These are phyloP conservation scores for Phodopus roborovskii DNA, from an alignment of 2,113 vertebrate species.

Conservation along the genomic window DNA sequence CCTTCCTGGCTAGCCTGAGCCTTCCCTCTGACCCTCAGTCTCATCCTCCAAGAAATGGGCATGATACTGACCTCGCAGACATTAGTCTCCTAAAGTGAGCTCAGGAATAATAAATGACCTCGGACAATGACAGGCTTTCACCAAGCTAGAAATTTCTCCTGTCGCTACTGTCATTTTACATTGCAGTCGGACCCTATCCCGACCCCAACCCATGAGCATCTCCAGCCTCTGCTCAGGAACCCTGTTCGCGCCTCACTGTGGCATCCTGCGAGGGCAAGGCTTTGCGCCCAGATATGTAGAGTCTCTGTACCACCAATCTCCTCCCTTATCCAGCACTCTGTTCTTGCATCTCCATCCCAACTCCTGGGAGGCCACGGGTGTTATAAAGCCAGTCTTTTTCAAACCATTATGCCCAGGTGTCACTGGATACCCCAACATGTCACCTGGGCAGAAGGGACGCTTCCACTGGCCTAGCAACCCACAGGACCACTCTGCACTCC, in stretches of 20 bases:
- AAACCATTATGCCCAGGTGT: background rate
- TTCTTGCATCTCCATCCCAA: background rate
- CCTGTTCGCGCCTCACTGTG: background rate
- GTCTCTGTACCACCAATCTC: no score
- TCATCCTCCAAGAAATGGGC: background rate
- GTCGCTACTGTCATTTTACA: background rate
- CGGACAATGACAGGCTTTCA: no score
- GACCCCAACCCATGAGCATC: background rate
- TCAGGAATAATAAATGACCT: background rate
- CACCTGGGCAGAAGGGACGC: background rate
- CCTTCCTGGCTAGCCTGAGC: background rate
- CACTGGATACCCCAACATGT: background rate
- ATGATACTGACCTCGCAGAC: fast-evolving
- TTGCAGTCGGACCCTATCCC: background rate
- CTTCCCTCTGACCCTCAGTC: background rate
- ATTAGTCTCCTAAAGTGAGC: background rate
- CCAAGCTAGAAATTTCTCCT: background rate
- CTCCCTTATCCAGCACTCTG: background rate
- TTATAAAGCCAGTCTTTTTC: background rate
- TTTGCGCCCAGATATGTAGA: background rate
- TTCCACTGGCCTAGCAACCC: background rate
- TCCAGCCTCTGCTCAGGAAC: background rate
- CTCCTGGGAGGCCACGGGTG: no score
- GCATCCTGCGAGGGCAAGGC: background rate
- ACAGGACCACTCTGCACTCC: background rate